Conservation (phyloP, 2,113 vertebrate genomes). For the Falco punctatus region DNA sequence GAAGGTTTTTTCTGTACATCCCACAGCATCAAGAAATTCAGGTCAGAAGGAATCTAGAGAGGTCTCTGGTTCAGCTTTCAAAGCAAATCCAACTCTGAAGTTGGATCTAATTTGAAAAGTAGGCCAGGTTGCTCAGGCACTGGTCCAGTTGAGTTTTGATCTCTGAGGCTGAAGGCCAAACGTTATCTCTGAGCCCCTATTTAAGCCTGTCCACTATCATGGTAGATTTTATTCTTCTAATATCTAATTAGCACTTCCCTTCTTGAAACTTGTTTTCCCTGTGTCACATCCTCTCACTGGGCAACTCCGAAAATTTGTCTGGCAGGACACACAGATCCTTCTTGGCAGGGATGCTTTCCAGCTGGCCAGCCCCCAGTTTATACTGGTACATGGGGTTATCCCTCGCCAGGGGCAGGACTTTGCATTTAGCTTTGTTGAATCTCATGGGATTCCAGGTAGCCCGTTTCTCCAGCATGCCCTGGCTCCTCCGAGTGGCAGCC, state of each 20-base stretch:
- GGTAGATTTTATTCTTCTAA: neutral
- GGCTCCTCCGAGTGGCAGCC: neutral
- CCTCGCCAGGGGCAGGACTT: neutral
- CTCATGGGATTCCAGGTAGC: neutral
- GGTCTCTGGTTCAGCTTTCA: neutral
- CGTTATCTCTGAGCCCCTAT: neutral
- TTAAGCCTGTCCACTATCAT: neutral
- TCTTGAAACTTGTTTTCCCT: neutral
- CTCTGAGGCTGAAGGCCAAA: neutral
- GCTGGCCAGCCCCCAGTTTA: neutral
- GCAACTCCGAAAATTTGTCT: rapidly evolving
- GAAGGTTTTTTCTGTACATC: neutral
- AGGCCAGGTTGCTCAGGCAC: neutral
- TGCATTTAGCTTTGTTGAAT: too few species aligned
- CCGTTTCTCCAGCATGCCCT: rapidly evolving
- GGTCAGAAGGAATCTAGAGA: neutral
- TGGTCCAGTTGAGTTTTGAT: neutral
- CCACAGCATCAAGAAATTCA: too few species aligned
- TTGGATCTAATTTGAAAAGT: neutral
- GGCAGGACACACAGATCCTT: neutral
- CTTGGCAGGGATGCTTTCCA: neutral
- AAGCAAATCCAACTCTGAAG: neutral
- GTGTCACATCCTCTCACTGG: rapidly evolving
- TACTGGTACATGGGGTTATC: rapidly evolving
- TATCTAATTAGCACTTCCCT: neutral